A percentile compares a stretch with the other conserved stretches of the same genome.
Conservation (phyloP, 1,140 invertebrate species). For the Hylaeus anthracinus region DNA sequence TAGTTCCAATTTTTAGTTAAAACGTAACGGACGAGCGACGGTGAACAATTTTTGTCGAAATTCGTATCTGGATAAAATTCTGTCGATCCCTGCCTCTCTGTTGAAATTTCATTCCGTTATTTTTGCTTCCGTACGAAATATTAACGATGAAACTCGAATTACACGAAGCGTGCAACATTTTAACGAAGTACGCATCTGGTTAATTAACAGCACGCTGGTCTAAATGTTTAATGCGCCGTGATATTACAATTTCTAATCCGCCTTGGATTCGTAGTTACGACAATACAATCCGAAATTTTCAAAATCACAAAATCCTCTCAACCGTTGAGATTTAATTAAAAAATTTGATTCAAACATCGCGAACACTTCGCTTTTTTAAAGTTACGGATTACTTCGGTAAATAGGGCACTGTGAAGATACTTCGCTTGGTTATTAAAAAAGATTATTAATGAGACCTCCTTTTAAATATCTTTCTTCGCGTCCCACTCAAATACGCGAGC, state of each 20-base stretch:
- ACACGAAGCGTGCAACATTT: not conserved
- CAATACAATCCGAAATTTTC: no score
- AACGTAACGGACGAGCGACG: no score
- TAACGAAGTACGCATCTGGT: not conserved
- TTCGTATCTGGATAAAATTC: no score
- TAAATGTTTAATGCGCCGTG: not conserved
- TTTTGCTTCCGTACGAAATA: not conserved
- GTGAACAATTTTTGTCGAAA: no score
- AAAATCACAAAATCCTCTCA: no score
- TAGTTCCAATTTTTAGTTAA: no score
- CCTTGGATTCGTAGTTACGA: no score
- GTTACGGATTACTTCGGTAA: no score
- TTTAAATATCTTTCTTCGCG: not conserved
- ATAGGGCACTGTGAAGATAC: no score
- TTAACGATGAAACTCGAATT: not conserved
- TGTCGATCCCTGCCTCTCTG: not conserved
- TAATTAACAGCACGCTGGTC: not conserved
- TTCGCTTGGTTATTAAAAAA: not conserved
- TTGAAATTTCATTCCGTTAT: not conserved
- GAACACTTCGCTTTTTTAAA: no score
- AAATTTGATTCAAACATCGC: not conserved
- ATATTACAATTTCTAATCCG: not conserved
- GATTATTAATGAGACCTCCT: no score
- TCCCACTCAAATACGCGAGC: no score
- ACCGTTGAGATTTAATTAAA: not conserved